A percentile compares a stretch with the other conserved stretches of the same genome.
Evolutionary conservation across 2,113 vertebrate species (phyloP).

Genomic region (Atractosteus spatula): DNA sequence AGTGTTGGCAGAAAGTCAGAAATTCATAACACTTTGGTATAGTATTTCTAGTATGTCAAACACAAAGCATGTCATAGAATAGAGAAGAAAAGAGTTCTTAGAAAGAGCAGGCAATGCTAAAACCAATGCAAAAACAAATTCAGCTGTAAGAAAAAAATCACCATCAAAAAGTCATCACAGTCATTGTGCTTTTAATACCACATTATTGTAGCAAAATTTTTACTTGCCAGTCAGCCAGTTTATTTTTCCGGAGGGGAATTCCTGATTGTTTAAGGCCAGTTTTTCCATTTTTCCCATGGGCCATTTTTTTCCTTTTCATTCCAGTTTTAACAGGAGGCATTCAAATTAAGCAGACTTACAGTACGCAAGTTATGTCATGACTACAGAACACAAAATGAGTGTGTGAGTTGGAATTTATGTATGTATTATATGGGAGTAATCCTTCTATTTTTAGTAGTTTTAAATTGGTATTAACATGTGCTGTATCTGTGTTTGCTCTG

Average conservation of each 20-base stretch:
- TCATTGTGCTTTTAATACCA: background rate
- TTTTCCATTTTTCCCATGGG: background rate
- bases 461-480: too few species aligned
- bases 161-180: background rate
- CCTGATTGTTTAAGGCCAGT: background rate
- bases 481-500: background rate
- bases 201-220: background rate
- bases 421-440: background rate
- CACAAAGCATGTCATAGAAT: too few species aligned
- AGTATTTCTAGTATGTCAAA: too few species aligned
- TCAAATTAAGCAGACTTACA: background rate
- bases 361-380: constrained; percentile 4
- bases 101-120: too few species aligned
- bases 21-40: too few species aligned
- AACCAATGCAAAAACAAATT: too few species aligned
- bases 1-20: too few species aligned
- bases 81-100: too few species aligned
- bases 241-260: constrained; percentile 2
- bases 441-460: too few species aligned
- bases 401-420: background rate
- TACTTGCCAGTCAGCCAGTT: background rate
- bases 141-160: too few species aligned
- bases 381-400: background rate
- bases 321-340: background rate
- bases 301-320: background rate